Conservation (phyloP, 1,140 invertebrate species). For the Bombus soroeensis region DNA sequence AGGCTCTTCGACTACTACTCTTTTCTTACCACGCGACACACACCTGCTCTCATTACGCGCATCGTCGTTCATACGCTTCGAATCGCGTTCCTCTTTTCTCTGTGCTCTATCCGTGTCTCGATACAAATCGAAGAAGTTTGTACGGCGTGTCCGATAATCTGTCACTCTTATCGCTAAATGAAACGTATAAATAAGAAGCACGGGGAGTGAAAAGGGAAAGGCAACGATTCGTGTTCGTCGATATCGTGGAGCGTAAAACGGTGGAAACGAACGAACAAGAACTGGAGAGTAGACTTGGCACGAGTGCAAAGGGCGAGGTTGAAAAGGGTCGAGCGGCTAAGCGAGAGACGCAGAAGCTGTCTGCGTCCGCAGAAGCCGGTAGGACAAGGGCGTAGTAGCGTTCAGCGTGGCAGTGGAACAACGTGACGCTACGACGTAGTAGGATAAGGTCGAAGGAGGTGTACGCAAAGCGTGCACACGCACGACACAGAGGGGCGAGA, state of each 20-base stretch:
- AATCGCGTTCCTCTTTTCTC: neutral
- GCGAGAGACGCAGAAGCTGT: neutral
- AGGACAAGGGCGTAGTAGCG: conserved; percentile 7
- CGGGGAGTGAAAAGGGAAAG: neutral
- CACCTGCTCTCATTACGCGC: conserved; percentile 27
- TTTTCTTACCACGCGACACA: conserved; percentile 28
- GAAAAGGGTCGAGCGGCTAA: neutral
- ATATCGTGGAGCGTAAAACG: neutral
- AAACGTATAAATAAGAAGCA: neutral
- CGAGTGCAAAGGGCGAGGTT: conserved; percentile 11
- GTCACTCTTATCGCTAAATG: neutral
- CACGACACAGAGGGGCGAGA: neutral
- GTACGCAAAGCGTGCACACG: conserved; percentile 1
- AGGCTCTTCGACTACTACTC: conserved; percentile 24
- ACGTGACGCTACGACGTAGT: neutral
- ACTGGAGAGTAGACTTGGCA: neutral
- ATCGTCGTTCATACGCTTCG: neutral
- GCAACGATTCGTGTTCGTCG: neutral
- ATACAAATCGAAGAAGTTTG: neutral
- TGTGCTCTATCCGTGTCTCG: neutral
- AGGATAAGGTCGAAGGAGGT: conserved; percentile 15
- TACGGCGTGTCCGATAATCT: neutral
- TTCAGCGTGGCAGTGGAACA: conserved; percentile 36
- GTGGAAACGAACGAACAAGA: neutral
- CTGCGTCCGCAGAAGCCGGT: neutral